Base-by-base conservation (phyloP, 2,113 vertebrate species). In the Hemibates koningsi region DNA sequence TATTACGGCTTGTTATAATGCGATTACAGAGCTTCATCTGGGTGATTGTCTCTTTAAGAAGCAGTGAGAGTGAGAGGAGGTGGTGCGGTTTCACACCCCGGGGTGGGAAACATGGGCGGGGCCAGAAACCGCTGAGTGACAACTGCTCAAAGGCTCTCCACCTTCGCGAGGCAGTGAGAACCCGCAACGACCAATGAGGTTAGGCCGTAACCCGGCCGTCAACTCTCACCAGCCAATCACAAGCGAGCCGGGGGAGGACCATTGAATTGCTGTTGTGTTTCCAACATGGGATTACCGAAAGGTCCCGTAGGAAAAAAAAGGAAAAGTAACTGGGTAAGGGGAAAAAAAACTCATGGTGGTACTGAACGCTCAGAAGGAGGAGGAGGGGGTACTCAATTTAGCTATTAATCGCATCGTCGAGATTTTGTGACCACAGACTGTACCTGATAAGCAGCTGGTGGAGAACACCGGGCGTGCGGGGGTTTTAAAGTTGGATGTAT, bases 41-140 rank as follows among this genome's bases (percentile, higher is more conserved):
- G 14, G 93, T 57, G 91, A 87, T 90, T 96, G 96, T 91, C 89
- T 93, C 97, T 98, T 98, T 98, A 97, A 98, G 96, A 94, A 57
- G 92, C 89, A 93, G 92, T 90, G 95, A 96, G 95, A 96, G 94
- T 95, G 93, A 95, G 90, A 83, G 94, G 94, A 86, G 96, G 95
- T 68, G 95, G 66, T 78, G 97, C 93, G 95, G 96, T 95, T 98
- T 98, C 97, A 97, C 98, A 98, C 98, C 97, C 94, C 96, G 79
- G 97, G 96, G 97, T 98, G 98, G 96, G 97, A 97, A 97, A 97
- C 92, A 50, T 88, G 24, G 97, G 96, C 93, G 97, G 96, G 88
- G 80, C 90, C 80, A 86, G 84, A 50, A 6, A 66, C 73, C 63
- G 4, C 38, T 97, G 97, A 97, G 89, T 95, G 97, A 97, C 97